A percentile compares a stretch with the other conserved stretches of the same genome.
Conservation (phyloP, 2,113 vertebrate species). For the Enhydra lutris region DNA sequence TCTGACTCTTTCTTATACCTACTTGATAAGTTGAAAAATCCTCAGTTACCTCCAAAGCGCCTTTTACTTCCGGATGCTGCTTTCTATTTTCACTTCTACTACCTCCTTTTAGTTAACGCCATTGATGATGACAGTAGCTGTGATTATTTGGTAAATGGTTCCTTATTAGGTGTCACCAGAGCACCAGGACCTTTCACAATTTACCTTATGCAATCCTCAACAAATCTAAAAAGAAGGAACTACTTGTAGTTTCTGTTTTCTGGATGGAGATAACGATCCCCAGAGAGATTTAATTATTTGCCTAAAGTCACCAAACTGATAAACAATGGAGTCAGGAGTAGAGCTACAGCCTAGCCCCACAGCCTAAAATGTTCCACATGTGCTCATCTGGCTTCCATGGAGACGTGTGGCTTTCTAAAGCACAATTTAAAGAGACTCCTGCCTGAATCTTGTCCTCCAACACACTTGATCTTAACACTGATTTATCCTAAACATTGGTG, state of each 20-base stretch:
- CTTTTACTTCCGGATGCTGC: neutral
- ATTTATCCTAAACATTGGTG: neutral
- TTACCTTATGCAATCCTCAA: neutral
- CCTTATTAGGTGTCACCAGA: neutral
- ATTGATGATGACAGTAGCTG: neutral
- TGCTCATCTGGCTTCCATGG: neutral
- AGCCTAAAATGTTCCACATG: neutral
- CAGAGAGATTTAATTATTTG: neutral
- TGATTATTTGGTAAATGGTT: neutral
- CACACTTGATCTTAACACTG: neutral
- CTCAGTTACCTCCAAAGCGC: neutral
- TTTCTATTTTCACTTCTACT: neutral
- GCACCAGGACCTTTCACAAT: neutral
- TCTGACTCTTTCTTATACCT: neutral
- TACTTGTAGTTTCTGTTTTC: neutral
- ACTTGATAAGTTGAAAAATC: neutral
- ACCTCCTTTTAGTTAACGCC: neutral
- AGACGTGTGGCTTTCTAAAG: neutral
- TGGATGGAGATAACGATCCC: neutral
- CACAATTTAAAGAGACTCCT: neutral
- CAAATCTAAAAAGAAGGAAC: neutral
- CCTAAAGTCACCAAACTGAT: neutral
- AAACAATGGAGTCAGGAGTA: neutral
- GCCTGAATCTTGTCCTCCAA: neutral
- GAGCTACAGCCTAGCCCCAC: neutral